Evolutionary conservation across 2,888 invertebrate genomes (phyloP), one percentile per base, ranked within the genome.

Genomic region (Chaitophorus viminalis): DNA sequence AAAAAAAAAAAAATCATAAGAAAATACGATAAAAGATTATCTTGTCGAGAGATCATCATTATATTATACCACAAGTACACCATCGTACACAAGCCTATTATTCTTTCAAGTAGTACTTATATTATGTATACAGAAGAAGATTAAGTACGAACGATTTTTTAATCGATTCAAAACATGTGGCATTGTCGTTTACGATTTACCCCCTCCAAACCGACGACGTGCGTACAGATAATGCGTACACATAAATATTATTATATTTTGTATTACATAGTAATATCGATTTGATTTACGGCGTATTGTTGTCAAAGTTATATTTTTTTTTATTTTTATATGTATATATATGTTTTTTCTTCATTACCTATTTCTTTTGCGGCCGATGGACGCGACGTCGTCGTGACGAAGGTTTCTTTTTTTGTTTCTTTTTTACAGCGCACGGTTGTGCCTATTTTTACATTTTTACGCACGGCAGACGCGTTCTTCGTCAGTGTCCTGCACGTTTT

Each of bases 231-330:
- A 1, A 39, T 11, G 11, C 39, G 11, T 11, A 39, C 39, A 39
- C 46, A 46, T 11, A 46, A 11, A 46, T 14, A 46, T 3, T 1
- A 46, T 46, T 1, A 14, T 46, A 14, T 46, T 14, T 46, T 46
- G 14, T 14, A 14, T 46, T 46, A 46, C 14, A 1, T 68, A n/a
- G n/a, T n/a, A 29, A 14, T 68, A 14, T 68, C 11, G 68, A 79
- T 82, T 82, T 82, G 82, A 82, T 82, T 82, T 82, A 82, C 9
- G 46, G 72, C n/a, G 82, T 54, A 70, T 82, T 82, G 82, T 82
- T 72, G 82, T 82, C 52, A 4, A 72, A 21, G 52, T 11, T 72
- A 33, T 82, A 82, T 82, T 82, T 39, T 75, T 25, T 72, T 72
- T 36, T 21, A 18, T 36, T 36, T 46, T 46, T 79, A 39, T n/a